phyloP scores from a whole-genome alignment of 2,797 vertebrate genomes.

The Eospalax fontanierii region DNA sequence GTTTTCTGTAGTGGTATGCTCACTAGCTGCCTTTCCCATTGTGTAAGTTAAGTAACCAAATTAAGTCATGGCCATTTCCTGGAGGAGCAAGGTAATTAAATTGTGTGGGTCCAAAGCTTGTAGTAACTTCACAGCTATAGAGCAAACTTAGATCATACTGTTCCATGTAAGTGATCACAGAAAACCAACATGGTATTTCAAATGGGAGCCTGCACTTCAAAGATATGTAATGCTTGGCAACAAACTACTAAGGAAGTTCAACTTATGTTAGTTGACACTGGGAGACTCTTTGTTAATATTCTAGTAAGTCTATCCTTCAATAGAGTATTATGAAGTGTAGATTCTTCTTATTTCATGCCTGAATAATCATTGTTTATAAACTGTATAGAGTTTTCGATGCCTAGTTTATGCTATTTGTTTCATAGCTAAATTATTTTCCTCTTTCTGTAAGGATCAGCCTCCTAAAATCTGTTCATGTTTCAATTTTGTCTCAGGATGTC shows the following conservation, averaged over 20 bases:
- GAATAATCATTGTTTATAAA: slow-evolving; percentile 77
- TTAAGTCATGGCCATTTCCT: slow-evolving; percentile 81
- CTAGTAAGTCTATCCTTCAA: slow-evolving; percentile 72
- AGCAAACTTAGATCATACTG: slow-evolving; percentile 83
- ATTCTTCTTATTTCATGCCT: slow-evolving; percentile 81
- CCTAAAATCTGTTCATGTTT: slow-evolving; percentile 90
- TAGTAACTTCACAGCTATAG: slow-evolving; percentile 86
- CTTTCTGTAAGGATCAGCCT: slow-evolving; percentile 84
- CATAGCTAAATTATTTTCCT: slow-evolving; percentile 75
- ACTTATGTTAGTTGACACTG: slow-evolving; percentile 62
- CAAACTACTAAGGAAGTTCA: slow-evolving; percentile 78
- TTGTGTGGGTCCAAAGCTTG: slow-evolving; percentile 86
- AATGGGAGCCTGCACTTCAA: slow-evolving; percentile 79
- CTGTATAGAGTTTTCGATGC: slow-evolving; percentile 82
- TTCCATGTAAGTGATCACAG: slow-evolving; percentile 87
- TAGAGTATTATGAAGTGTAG: slow-evolving; percentile 14
- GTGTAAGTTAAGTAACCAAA: slow-evolving; percentile 86
- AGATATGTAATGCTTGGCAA: slow-evolving; percentile 76
- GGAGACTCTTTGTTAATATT: slow-evolving; percentile 56
- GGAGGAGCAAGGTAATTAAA: slow-evolving; percentile 83
- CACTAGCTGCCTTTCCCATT: slow-evolving; percentile 83
- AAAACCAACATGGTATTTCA: slow-evolving; percentile 78
- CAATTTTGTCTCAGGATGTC: slow-evolving; percentile 90
- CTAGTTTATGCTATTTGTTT: slow-evolving; percentile 83
- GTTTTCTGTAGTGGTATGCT: slow-evolving; percentile 82